Conservation (phyloP, 2,113 vertebrate species). For the Takifugu bimaculatus region DNA sequence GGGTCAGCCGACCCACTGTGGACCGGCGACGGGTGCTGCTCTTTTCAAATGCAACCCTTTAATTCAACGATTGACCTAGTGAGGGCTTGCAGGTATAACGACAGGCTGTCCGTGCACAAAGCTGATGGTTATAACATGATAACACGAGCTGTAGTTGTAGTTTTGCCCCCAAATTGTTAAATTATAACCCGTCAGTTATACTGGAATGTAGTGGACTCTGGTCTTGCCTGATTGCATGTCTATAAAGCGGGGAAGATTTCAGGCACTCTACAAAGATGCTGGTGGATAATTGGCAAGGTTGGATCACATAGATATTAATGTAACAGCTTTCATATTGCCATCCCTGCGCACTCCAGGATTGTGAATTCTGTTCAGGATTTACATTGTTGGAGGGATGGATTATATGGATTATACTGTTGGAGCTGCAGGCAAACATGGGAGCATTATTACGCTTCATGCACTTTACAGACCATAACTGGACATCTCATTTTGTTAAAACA, state of each 20-base stretch:
- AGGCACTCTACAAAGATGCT: neutral
- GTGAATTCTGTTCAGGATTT: too few relatives aligned
- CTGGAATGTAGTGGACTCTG: neutral
- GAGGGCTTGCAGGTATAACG: slow-evolving; percentile 5
- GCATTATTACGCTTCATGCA: too few relatives aligned
- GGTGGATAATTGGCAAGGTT: neutral
- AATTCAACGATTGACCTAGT: slow-evolving; percentile 49
- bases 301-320: too few relatives aligned
- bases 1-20: neutral
- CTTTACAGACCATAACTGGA: too few relatives aligned
- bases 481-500: too few relatives aligned
- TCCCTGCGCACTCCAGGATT: too few relatives aligned
- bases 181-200: slow-evolving; percentile 2
- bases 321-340: too few relatives aligned
- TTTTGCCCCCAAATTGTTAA: neutral
- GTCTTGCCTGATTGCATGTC: too few relatives aligned
- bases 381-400: too few relatives aligned
- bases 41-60: slow-evolving; percentile 39
- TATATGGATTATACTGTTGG: too few relatives aligned
- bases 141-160: neutral
- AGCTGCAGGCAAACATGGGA: too few relatives aligned
- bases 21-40: neutral
- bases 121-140: neutral
- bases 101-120: slow-evolving; percentile 26
- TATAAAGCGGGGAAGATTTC: neutral